Evolutionary conservation across 1,140 invertebrate genomes (phyloP), one percentile per base, ranked within the genome.

Genomic region (Octopus bimaculoides): DNA sequence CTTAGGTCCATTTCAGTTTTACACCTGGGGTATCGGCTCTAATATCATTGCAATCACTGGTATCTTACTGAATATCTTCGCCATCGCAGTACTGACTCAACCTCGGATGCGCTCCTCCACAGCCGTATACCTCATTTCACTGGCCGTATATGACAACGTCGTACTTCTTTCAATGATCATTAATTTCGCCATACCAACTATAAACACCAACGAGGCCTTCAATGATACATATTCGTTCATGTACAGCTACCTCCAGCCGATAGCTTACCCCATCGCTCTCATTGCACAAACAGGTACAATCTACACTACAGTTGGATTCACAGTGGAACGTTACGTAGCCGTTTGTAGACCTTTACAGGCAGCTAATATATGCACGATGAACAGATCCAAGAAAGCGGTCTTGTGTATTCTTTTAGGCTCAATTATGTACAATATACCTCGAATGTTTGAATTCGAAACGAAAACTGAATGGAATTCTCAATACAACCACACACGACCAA

Each of bases 221-320:
- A 77, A 94, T 84, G 92, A 92, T 83, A 96, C 91, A 90, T 95
- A 95, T 87, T 84, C 82, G 66, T 81, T 81, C 76, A 80, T 87
- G 53, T 86, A 85, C 73, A 55, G 78, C 26, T 93, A 93, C 87
- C 92, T 92, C 86, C 89, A 91, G 75, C 88, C 91, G 26, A 87
- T 87, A 78, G 91, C 90, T 5, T 92, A 93, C 80, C 92, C 91
- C 2, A 86, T 93, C 54, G 93, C 93, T 90, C 88, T 94, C 17
- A 91, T 92, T 12, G 93, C 95, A 26, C 96, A 92, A 82, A 94
- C 90, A 91, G 96, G 96, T 52, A 97, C 96, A 26, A 96, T 98
- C 78, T 99, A 93, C 88, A 93, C 93, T 52, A 94, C 93, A 54
- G 93, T 94, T 4, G 93, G 93, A 52, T 95, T 95, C 86, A 95